phyloP scores from a whole-genome alignment of 2,113 vertebrate species.

The Podilymbus podiceps region DNA sequence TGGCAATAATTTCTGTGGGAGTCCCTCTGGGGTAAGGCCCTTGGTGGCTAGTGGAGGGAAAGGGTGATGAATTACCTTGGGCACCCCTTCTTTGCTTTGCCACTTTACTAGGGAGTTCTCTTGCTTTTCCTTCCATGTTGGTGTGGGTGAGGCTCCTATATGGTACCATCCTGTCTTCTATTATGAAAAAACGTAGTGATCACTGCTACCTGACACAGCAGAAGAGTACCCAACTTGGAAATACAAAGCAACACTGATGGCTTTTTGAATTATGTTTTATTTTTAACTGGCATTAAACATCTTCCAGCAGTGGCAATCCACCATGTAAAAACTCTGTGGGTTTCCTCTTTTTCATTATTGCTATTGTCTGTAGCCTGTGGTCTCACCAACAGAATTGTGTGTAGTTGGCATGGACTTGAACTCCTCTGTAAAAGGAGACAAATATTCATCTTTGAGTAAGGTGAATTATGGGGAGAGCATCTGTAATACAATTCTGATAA shows the following conservation, averaged over 20 bases:
- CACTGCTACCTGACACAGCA: neutral
- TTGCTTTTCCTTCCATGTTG: neutral
- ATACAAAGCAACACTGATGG: neutral
- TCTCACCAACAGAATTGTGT: neutral
- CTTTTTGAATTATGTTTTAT: neutral
- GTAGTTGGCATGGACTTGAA: neutral
- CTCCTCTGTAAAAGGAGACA: neutral
- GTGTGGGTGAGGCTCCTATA: neutral
- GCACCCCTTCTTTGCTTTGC: neutral
- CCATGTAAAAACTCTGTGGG: neutral
- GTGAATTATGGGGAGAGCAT: neutral
- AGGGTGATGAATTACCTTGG: neutral
- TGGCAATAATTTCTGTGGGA: neutral
- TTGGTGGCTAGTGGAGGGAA: no score
- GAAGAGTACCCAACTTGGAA: neutral
- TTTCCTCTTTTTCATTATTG: neutral
- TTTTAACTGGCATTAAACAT: neutral
- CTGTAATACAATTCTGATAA: neutral
- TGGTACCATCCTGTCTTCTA: neutral
- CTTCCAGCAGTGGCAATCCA: neutral
- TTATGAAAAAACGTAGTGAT: neutral
- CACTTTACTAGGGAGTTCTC: neutral
- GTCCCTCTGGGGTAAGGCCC: neutral
- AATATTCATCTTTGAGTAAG: neutral
- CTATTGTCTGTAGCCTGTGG: neutral